A percentile compares a stretch with the other conserved stretches of the same genome.
Evolutionary conservation across 2,797 vertebrate species (phyloP).

Genomic region (Bradypodion ventrale): DNA sequence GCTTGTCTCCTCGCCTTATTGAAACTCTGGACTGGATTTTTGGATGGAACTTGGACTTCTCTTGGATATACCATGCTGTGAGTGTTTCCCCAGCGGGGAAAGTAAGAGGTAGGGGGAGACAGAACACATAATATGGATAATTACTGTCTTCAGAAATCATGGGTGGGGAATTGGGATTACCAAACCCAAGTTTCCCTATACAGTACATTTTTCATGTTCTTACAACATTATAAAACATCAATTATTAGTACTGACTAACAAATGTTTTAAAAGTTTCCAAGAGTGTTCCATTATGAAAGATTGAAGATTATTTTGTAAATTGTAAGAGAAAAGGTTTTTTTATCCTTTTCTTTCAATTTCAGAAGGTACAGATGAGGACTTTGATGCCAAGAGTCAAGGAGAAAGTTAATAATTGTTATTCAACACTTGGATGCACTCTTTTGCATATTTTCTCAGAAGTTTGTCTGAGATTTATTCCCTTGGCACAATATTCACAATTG

Average conservation of each 20-base stretch:
- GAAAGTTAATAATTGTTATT: neutral
- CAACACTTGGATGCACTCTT: neutral
- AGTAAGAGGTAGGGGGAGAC: no score
- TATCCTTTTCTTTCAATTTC: neutral
- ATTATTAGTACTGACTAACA: neutral
- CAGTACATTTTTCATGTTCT: neutral
- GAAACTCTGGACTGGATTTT: no score
- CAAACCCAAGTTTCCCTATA: neutral
- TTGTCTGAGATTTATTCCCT: neutral
- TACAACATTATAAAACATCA: no score
- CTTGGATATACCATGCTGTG: no score
- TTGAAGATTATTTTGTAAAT: no score
- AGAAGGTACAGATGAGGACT: no score
- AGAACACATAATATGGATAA: neutral
- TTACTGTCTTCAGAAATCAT: neutral
- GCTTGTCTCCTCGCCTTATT: no score
- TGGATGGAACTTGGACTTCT: no score
- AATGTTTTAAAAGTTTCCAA: neutral
- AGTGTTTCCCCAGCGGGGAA: no score
- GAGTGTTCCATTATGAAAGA: neutral
- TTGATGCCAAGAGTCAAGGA: no score
- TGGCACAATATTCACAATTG: no score
- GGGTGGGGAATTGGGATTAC: neutral
- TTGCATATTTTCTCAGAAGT: neutral
- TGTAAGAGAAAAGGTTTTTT: neutral